Evolutionary conservation across 1,140 invertebrate genomes (phyloP), one percentile per base, ranked within the genome.

Genomic region (Drosophila orena): DNA sequence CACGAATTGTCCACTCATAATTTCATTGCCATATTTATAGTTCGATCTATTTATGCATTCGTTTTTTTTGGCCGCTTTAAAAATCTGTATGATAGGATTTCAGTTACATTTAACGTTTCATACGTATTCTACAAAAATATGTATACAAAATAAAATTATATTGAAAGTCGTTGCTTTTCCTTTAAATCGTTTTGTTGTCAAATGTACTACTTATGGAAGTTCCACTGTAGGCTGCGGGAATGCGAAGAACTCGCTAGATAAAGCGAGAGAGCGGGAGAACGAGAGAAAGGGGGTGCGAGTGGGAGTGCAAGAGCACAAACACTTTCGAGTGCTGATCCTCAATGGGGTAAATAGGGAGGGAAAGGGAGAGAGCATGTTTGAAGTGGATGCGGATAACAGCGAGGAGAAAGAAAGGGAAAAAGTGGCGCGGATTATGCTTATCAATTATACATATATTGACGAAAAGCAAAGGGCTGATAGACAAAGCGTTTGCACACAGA

Each of bases 371-470:
- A 68, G n/a, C n/a, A 5, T 3, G 35, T 35, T 22, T 30, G 37
- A 17, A 49, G 24, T 40, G 58, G 20, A 55, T 54, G 49, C 35
- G 43, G 11, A 52, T 52, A 65, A 34, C 24, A 66, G 35, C 2
- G 22, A 46, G 17, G 10, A 7, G 27, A 15, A 10, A 24, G n/a
- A 22, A 7, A 2, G n/a, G 1, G 10, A 11, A 15, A 61, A n/a
- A 27, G 58, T 20, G 22, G 52, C 38, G 14, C 17, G 24, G 46
- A 68, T 65, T 52, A 65, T 27, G 14, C 59, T 65, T 68, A 68
- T 68, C 64, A 68, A 65, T 68, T 37, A 65, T 37, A 43, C 64
- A 44, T 37, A 43, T 68, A 44, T 52, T 40, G 46, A 24, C 3
- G 12, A n/a, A 27, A 20, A 2, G 27, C 27, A 34, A 49, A 5